phyloP scores from a whole-genome alignment of 1,140 invertebrate genomes.

The Drosophila bocqueti region DNA sequence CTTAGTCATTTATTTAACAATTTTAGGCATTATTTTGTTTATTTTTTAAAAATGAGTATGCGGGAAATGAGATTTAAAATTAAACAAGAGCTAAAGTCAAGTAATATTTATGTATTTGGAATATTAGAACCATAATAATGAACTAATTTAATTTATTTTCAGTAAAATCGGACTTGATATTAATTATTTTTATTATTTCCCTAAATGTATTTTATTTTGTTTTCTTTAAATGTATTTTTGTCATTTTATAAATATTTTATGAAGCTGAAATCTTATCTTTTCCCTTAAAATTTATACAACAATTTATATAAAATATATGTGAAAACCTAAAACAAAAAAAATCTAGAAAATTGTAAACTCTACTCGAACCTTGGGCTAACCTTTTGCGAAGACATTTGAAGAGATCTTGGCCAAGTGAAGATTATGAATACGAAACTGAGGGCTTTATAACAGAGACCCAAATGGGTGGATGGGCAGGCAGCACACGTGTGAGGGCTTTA shows the following conservation, averaged over 20 bases:
- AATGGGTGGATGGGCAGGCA: not conserved
- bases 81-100: not conserved
- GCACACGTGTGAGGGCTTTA: slow-evolving; percentile 12
- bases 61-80: not conserved
- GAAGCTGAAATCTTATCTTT: too few relatives aligned
- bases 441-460: not conserved
- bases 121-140: not conserved
- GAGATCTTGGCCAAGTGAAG: not conserved
- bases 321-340: not conserved
- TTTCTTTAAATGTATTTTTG: too few relatives aligned
- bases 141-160: not conserved
- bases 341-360: too few relatives aligned
- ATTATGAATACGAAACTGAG: not conserved
- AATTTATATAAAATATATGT: too few relatives aligned
- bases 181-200: too few relatives aligned
- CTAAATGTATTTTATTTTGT: too few relatives aligned
- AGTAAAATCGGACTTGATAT: not conserved
- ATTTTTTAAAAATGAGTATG: not conserved
- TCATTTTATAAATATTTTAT: too few relatives aligned
- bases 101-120: not conserved
- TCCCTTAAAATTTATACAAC: too few relatives aligned
- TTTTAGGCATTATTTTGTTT: not conserved
- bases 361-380: not conserved
- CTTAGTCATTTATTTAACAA: not conserved
- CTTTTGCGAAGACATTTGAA: not conserved